Conservation (phyloP, 2,113 vertebrate genomes). For the Barnardius zonarius region DNA sequence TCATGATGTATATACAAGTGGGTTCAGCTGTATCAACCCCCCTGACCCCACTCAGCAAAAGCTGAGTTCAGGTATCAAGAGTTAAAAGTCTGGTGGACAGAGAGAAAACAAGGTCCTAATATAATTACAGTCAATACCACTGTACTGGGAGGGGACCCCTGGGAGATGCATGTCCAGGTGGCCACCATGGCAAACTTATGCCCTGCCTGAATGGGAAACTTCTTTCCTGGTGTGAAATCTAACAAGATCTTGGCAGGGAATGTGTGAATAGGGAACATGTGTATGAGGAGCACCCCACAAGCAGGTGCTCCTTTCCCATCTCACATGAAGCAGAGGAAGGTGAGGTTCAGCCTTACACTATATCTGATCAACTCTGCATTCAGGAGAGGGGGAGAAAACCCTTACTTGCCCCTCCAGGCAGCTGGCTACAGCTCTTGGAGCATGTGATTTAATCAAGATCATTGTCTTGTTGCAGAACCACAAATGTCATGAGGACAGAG, state of each 20-base stretch:
- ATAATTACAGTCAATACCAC: neutral
- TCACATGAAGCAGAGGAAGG: neutral
- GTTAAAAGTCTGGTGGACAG: neutral
- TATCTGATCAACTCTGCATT: neutral
- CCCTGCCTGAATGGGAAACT: neutral
- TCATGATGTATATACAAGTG: neutral
- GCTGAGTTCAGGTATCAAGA: neutral
- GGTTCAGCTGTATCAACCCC: neutral
- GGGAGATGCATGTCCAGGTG: neutral
- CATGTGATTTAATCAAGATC: constrained; percentile 61
- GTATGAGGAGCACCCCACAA: neutral
- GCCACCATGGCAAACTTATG: neutral
- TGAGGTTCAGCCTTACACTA: neutral
- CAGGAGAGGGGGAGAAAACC: neutral
- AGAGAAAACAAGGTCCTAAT: neutral
- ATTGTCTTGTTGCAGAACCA: neutral
- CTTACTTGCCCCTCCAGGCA: neutral
- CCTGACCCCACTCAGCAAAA: neutral
- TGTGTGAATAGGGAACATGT: neutral
- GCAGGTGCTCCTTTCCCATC: neutral
- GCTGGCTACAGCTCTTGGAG: constrained; percentile 10
- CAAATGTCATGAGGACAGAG: neutral
- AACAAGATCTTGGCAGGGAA: fast-evolving
- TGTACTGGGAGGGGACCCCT: neutral
- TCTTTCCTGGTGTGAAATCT: neutral